Percentiles rank a stretch among this genome's conserved stretches.
phyloP scores from a whole-genome alignment of 2,797 vertebrate genomes.

The Diglossa cyanea region DNA sequence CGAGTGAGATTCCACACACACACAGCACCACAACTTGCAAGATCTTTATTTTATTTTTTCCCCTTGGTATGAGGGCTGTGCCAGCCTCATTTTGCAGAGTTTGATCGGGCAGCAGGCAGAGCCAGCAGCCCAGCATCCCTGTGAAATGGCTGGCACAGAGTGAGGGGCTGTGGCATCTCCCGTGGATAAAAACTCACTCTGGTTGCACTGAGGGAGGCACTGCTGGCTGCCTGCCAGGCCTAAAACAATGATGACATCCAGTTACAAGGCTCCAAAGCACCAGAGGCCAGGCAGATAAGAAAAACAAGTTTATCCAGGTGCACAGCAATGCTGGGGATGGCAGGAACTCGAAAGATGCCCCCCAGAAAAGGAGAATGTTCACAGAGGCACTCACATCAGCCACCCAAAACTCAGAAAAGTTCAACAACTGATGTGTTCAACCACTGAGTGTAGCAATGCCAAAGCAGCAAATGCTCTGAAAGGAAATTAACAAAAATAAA shows the following conservation, averaged over 20 bases:
- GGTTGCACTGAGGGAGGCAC: background rate
- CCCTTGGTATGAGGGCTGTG: background rate
- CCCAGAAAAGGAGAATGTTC: background rate
- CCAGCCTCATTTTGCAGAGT: background rate
- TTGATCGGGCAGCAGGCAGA: background rate
- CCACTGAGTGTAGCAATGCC: rapidly evolving
- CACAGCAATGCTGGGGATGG: background rate
- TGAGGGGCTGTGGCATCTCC: background rate
- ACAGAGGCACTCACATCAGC: background rate
- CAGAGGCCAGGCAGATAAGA: background rate
- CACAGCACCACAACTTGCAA: background rate
- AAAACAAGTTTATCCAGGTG: conserved; percentile 21
- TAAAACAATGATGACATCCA: background rate
- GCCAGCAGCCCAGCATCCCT: background rate
- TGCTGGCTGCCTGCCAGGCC: background rate
- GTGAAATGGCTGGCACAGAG: background rate
- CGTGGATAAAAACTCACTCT: background rate
- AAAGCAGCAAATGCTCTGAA: background rate
- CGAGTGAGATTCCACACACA: background rate
- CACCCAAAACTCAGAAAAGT: background rate
- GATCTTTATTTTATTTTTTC: rapidly evolving
- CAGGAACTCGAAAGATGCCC: background rate
- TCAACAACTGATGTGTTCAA: background rate
- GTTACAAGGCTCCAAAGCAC: background rate
- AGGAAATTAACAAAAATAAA: background rate